phyloP scores from a whole-genome alignment of 2,113 vertebrate genomes.

The Scortum barcoo region DNA sequence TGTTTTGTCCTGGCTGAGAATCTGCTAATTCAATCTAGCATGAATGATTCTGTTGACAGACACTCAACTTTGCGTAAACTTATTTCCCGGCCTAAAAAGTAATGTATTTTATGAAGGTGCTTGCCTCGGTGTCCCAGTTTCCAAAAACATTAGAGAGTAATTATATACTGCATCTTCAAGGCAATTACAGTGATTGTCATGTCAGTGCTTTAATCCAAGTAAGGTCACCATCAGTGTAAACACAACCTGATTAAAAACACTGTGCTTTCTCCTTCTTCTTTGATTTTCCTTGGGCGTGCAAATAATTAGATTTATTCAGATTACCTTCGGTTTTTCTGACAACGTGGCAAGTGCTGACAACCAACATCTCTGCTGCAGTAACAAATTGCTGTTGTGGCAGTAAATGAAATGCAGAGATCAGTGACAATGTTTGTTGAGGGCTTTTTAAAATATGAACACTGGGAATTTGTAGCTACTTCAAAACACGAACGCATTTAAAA shows the following conservation, averaged over 20 bases:
- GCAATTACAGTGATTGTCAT: constrained; percentile 54
- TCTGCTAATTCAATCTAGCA: not conserved
- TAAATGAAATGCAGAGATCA: constrained; percentile 17
- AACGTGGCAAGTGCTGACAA: constrained; percentile 19
- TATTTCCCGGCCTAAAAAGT: not conserved
- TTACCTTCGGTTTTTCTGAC: constrained; percentile 7
- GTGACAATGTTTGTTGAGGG: not conserved
- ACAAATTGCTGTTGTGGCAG: not conserved
- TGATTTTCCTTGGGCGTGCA: constrained; percentile 28
- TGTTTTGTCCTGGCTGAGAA: not conserved
- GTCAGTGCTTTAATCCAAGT: constrained; percentile 39
- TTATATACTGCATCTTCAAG: constrained; percentile 41
- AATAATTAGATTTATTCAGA: constrained; percentile 39
- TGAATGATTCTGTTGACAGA: constrained; percentile 21
- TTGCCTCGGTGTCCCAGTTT: constrained; percentile 1
- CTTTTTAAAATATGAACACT: constrained; percentile 5
- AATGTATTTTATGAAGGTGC: not conserved
- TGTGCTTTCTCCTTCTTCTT: constrained; percentile 8
- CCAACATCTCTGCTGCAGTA: not conserved
- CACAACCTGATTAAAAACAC: constrained; percentile 60
- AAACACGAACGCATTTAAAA: constrained; percentile 24
- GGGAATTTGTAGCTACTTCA: constrained; percentile 3
- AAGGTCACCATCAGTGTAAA: constrained; percentile 45
- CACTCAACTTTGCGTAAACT: constrained; percentile 11
- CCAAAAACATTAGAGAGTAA: not conserved